Evolutionary conservation across 2,888 invertebrate genomes (phyloP), one percentile per base, ranked within the genome.

Genomic region (Dryobotodes eremita): DNA sequence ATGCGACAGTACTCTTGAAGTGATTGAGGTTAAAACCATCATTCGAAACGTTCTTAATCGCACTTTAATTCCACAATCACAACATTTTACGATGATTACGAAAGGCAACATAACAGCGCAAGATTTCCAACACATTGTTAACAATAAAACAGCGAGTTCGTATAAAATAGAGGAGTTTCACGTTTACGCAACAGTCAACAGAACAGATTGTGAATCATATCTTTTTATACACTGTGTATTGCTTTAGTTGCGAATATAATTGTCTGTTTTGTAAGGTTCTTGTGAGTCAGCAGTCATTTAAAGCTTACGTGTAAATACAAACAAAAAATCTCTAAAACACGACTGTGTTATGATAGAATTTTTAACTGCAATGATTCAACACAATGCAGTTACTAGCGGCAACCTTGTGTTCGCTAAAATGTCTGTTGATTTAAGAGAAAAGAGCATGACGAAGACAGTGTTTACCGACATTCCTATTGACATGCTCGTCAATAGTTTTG

Each of bases 121-220:
- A 86, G 77, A 76, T 79, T 75, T 78, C 74, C 61, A 80, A 85
- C 75, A 72, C 68, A 80, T 79, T 71, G 79, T 77, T 65, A 71
- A 86, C 86, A 80, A 79, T 82, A 70, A 79, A 80, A 82, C 74
- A 48, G 82, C 74, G 73, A 65, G 79, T 53, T 79, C 71, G 55
- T 79, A 80, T 71, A 79, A 85, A 89, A 88, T 79, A 80, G 77
- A 86, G 81, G 72, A 87, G 85, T 84, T 88, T 79, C 84, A 84
- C 84, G 80, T 84, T 90, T 88, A 86, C 83, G 88, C 82, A 89
- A 89, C 69, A 66, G 68, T 75, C 83, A 88, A 89, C 73, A 70
- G 62, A 68, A 77, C 59, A 62, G 65, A 81, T 81, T 48, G 75
- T 88, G 90, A 89, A 84, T 86, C 90, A 90, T 79, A 74, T 71